Conservation (phyloP, 2,797 vertebrate genomes). For the Otus scops region DNA sequence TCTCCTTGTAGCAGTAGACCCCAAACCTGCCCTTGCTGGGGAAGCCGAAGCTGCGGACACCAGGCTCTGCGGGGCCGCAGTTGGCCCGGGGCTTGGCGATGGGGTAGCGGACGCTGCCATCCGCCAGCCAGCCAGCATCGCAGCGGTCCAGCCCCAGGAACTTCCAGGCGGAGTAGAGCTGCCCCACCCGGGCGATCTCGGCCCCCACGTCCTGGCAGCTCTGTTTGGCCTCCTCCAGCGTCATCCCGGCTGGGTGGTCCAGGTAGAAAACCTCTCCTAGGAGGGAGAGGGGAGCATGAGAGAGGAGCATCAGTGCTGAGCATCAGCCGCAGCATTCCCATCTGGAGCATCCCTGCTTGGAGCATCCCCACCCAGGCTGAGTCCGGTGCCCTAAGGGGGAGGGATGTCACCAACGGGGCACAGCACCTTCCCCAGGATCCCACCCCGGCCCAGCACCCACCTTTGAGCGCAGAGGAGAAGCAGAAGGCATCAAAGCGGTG, state of each 20-base stretch:
- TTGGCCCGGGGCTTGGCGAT: constrained; percentile 78
- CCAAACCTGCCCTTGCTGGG: constrained; percentile 76
- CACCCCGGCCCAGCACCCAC: constrained; percentile 64
- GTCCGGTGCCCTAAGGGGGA: background rate
- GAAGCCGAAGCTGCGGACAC: constrained; percentile 85
- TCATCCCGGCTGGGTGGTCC: constrained; percentile 73
- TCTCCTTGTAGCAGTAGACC: constrained; percentile 83
- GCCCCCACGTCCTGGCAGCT: constrained; percentile 77
- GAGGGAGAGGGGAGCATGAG: background rate
- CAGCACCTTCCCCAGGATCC: background rate
- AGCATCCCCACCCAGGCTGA: background rate
- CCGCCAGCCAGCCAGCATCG: constrained; percentile 85
- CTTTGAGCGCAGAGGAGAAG: constrained; percentile 80
- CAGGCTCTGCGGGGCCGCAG: constrained; percentile 81
- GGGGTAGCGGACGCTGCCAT: constrained; percentile 86
- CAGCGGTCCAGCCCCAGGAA: constrained; percentile 84
- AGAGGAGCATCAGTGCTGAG: background rate
- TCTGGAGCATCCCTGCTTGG: background rate
- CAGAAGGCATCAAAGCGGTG: constrained; percentile 89
- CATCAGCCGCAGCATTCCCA: background rate
- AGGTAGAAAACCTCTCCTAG: constrained; percentile 88
- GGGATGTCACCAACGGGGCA: background rate
- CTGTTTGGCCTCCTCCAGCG: constrained; percentile 79
- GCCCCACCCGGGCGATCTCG: constrained; percentile 84
- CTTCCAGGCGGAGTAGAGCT: constrained; percentile 88